Evolutionary conservation across 2,888 invertebrate species (phyloP).

Genomic region (Acrocyrtus sp.): DNA sequence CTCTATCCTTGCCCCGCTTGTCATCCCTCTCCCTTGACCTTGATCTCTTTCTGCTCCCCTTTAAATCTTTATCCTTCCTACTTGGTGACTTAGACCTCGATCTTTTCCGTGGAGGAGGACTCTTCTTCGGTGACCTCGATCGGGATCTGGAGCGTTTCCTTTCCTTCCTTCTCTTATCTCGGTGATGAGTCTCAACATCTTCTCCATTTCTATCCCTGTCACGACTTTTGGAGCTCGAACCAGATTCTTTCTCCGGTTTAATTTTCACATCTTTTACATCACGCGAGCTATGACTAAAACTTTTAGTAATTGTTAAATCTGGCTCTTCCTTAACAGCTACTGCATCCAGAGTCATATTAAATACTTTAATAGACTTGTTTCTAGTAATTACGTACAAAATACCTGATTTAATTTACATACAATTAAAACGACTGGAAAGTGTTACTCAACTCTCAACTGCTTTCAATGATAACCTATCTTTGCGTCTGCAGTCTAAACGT

Average conservation of each 20-base stretch:
- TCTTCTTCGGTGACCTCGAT: conserved; percentile 19
- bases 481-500: too few species aligned
- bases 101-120: conserved; percentile 24
- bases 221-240: conserved; percentile 1
- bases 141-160: conserved; percentile 30
- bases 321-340: conserved; percentile 13
- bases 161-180: conserved; percentile 15
- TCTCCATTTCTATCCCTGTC: conserved; percentile 10
- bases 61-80: conserved; percentile 21
- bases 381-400: too few species aligned
- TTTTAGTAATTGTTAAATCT: conserved; percentile 20
- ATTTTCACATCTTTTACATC: conserved; percentile 38
- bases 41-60: conserved; percentile 41
- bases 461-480: too few species aligned
- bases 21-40: conserved; percentile 45
- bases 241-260: conserved; percentile 23
- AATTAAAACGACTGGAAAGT: too few species aligned
- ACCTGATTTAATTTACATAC: too few species aligned
- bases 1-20: conserved; percentile 9
- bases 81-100: conserved; percentile 41
- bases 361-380: too few species aligned
- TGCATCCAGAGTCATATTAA: conserved; percentile 27
- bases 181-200: conserved; percentile 5
- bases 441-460: too few species aligned
- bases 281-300: conserved; percentile 15